These are phyloP conservation scores for Epinephelus malabaricus DNA, from an alignment of 2,797 vertebrate genomes.

Conservation along the genomic window DNA sequence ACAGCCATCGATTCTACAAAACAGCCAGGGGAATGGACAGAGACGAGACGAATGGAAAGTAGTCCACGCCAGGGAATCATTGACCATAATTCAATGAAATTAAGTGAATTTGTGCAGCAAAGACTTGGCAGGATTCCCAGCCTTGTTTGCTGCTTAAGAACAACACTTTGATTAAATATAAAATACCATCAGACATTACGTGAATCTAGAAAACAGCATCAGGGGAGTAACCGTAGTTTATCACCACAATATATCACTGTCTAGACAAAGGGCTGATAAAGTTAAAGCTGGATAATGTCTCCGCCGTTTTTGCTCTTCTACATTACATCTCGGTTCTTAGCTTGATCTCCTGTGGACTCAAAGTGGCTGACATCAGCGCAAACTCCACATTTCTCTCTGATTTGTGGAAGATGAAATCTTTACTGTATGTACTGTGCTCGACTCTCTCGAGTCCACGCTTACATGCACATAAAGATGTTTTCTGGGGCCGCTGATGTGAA, in stretches of 20 bases:
- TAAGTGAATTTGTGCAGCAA: constrained; percentile 46
- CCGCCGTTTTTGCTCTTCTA: constrained; percentile 16
- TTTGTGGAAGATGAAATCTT: constrained; percentile 70
- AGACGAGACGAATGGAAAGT: constrained; percentile 33
- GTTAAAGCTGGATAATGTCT: constrained; percentile 47
- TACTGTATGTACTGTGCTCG: constrained; percentile 33
- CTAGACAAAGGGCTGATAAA: constrained; percentile 60
- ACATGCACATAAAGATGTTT: constrained; percentile 43
- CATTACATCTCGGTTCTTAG: constrained; percentile 34
- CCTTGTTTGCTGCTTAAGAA: constrained; percentile 35
- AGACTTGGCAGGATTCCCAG: constrained; percentile 46
- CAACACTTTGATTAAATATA: constrained; percentile 47
- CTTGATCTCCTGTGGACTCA: constrained; percentile 48
- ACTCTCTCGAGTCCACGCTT: constrained; percentile 46
- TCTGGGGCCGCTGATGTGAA: constrained; percentile 43
- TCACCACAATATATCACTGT: constrained; percentile 31
- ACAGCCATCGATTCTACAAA: constrained; percentile 39
- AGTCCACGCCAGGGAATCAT: constrained; percentile 37
- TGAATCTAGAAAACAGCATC: constrained; percentile 44
- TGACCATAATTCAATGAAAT: constrained; percentile 56
- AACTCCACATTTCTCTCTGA: constrained; percentile 43
- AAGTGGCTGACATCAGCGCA: constrained; percentile 67
- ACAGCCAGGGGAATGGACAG: constrained; percentile 25
- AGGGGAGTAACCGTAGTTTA: constrained; percentile 34
- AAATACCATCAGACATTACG: constrained; percentile 34